Percentiles rank a stretch among this genome's conserved stretches.
phyloP scores from a whole-genome alignment of 1,140 invertebrate species.

The Bombus waltoni region DNA sequence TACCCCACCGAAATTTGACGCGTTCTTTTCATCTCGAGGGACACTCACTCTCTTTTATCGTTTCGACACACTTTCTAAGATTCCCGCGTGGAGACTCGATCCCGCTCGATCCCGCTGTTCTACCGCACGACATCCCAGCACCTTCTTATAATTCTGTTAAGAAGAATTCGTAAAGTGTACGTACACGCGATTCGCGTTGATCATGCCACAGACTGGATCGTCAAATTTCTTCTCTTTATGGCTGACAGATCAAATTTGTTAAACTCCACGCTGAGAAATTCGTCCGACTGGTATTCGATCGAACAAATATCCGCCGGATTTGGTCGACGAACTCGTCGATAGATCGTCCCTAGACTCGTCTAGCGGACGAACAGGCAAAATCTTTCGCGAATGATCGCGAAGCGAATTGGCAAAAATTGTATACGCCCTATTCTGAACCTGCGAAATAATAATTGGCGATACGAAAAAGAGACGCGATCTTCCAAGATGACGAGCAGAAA shows the following conservation, averaged over 20 bases:
- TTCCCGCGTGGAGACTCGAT: background rate
- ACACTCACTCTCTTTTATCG: conserved; percentile 68
- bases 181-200: no score
- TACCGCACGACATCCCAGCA: background rate
- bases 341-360: no score
- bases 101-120: background rate
- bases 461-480: no score
- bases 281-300: no score
- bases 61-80: conserved; percentile 73
- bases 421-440: background rate
- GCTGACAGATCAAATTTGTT: no score
- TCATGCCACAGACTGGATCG: no score
- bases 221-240: no score
- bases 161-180: conserved; percentile 18
- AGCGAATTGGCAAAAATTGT: no score
- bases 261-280: no score
- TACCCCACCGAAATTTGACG: conserved; percentile 63
- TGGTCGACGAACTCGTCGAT: no score
- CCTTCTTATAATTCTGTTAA: background rate
- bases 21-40: conserved; percentile 55
- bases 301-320: no score
- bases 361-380: no score
- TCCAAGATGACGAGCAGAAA: background rate
- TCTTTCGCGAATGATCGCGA: fast-evolving
- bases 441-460: conserved; percentile 14